Evolutionary conservation across 2,797 vertebrate genomes (phyloP), one percentile per base, ranked within the genome.

Genomic region (Muscicapa striata): DNA sequence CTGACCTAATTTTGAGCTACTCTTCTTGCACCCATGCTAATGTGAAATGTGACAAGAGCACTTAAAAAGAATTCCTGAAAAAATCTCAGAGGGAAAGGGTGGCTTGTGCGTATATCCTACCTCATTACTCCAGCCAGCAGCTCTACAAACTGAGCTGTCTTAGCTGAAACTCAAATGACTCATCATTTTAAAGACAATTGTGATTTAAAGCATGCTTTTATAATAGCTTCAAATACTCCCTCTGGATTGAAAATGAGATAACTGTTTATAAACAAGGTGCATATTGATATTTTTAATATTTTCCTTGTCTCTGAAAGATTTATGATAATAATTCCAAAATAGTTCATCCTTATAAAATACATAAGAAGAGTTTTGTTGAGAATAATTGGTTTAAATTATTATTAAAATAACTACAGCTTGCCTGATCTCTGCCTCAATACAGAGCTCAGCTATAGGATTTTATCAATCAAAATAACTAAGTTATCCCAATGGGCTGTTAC

Each of bases 1-100:
- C 70, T 78, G 74, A 80, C 69, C 66, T 93, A 69, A 75, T 88
- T 83, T 70, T 70, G 67, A 90, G 29, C 58, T 91, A 29, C 69
- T 14, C 29, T 89, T 84, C 67, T 86, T 63, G 16, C 43, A 67
- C 58, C 78, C 15, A 3, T 36, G 38, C 49, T 91, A 79, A 62
- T 76, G 88, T 66, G 68, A 80, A 89, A 89, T 75, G 59, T 82
- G 84, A 95, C 23, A 92, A 92, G n/a, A 87, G 36, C 40, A 61
- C 68, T 95, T 86, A 79, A 81, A 92, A 86, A 52, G 13, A 54
- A 43, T 54, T 73, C 45, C 51, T 76, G 63, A 84, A 77, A 90
- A 93, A 79, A 75, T 51, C 22, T 73, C 51, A 38, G 41, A 67
- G 73, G 36, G 26, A 83, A 83, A 63, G 72, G 32, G 58, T 59